Base-by-base conservation (phyloP, 1,140 invertebrate species). In the Thaumatotibia leucotreta region DNA sequence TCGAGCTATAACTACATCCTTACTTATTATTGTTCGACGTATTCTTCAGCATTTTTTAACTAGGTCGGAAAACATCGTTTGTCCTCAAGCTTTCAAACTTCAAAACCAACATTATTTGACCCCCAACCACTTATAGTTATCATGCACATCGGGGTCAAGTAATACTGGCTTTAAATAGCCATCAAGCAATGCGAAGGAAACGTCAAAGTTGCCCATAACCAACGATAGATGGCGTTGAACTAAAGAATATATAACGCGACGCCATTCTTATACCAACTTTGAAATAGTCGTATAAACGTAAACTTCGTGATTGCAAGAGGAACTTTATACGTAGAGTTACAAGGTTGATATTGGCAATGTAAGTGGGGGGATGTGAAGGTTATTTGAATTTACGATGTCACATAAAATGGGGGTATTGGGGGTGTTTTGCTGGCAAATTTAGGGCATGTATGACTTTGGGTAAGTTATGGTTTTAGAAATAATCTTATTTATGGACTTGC, bases 171-270 rank as follows among this genome's bases (percentile, higher is more conserved):
- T 20, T 20, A 1, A 0, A 39, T 3, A 9, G 6, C 3, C 0
- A 66, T 77, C 69, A 74, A 74, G 39, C 70, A 58, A 35, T 63
- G 31, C 52, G 82, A 70, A 80, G 76, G 82, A 81, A 74, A 76
- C 63, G 84, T 86, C 81, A 80, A 77, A 82, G 83, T 62, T 79
- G 67, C 65, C 81, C 77, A 84, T 83, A 85, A 85, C 69, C 68
- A 22, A 67, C 73, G 80, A 88, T 86, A 88, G 86, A 88, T 88
- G 86, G 86, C 83, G 78, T 62, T 82, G 74, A 76, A 78, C 73
- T 71, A 76, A 81, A 81, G 76, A 75, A 80, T 79, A 23, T 75
- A 67, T 52, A 69, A 68, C 63, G 61, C 62, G 61, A 76, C 72
- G 64, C 63, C 39, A 58, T 27, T 27, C 50, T 24, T 2, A 2